A percentile compares a stretch with the other conserved stretches of the same genome.
Conservation (phyloP, 1,140 invertebrate species). For the Drosophila erecta region DNA sequence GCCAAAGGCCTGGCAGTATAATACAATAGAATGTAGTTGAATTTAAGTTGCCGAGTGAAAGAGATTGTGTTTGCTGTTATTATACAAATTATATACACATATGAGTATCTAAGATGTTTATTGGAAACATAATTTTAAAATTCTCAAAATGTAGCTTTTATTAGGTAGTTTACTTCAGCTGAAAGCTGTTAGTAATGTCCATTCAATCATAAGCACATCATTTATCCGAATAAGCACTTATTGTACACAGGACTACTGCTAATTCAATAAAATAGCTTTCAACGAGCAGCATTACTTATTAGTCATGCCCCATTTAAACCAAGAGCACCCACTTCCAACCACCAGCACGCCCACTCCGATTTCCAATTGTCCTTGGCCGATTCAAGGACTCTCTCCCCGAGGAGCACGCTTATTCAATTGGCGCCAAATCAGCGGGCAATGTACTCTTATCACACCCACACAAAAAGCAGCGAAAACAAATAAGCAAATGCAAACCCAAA, state of each 20-base stretch:
- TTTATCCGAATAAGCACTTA: neutral
- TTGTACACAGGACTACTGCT: neutral
- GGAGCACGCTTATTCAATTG: constrained; percentile 38
- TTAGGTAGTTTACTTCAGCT: too few relatives aligned
- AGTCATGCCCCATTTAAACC: constrained; percentile 26
- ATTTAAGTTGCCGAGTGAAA: too few relatives aligned
- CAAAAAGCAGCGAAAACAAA: constrained; percentile 39
- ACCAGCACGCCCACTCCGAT: constrained; percentile 3
- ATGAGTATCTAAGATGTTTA: neutral
- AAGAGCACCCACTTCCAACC: constrained; percentile 14
- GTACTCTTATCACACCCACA: constrained; percentile 56
- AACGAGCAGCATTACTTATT: constrained; percentile 16
- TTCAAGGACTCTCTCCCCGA: constrained; percentile 36
- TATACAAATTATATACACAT: neutral
- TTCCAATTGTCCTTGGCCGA: constrained; percentile 23
- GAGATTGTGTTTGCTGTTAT: neutral
- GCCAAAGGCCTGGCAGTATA: neutral
- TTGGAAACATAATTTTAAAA: too few relatives aligned
- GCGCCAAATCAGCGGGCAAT: constrained; percentile 57
- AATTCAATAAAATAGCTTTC: constrained; percentile 1
- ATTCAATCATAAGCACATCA: neutral
- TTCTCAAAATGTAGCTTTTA: too few relatives aligned
- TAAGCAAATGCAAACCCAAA: constrained; percentile 41
- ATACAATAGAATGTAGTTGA: neutral
- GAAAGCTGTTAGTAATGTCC: too few relatives aligned